Conservation (phyloP, 2,797 vertebrate species). For the Galago senegalensis region DNA sequence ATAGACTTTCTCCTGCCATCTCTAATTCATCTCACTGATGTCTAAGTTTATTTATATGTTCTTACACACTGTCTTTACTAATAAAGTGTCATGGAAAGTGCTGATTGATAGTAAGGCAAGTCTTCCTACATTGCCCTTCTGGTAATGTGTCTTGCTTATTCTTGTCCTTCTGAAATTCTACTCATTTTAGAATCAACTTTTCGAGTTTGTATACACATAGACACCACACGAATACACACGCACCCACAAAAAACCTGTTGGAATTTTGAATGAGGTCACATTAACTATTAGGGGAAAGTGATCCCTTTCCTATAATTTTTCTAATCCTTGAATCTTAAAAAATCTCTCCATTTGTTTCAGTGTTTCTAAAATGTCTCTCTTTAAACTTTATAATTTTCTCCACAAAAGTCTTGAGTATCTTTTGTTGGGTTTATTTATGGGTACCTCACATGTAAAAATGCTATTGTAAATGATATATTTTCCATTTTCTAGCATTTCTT, state of each 20-base stretch:
- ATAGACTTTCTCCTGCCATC: too few species aligned
- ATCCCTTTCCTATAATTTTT: too few species aligned
- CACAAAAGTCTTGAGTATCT: neutral
- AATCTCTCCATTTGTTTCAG: too few species aligned
- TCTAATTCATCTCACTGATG: neutral
- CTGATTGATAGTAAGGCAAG: neutral
- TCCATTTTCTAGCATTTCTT: neutral
- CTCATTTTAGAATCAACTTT: neutral
- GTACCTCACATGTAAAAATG: neutral
- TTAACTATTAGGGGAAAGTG: too few species aligned
- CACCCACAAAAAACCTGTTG: neutral
- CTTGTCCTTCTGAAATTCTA: neutral
- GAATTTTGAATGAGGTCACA: neutral
- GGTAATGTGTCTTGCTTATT: neutral
- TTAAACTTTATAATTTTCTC: neutral
- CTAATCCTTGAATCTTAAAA: rapidly evolving
- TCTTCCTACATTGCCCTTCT: too few species aligned
- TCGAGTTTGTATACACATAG: neutral
- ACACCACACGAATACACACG: neutral
- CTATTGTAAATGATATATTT: neutral
- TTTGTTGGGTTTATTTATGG: neutral
- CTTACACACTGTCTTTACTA: neutral
- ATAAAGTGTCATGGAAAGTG: neutral
- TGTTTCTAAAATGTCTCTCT: neutral
- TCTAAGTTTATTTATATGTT: too few species aligned